Evolutionary conservation across 2,888 invertebrate genomes (phyloP).

Genomic region (Syritta pipiens): DNA sequence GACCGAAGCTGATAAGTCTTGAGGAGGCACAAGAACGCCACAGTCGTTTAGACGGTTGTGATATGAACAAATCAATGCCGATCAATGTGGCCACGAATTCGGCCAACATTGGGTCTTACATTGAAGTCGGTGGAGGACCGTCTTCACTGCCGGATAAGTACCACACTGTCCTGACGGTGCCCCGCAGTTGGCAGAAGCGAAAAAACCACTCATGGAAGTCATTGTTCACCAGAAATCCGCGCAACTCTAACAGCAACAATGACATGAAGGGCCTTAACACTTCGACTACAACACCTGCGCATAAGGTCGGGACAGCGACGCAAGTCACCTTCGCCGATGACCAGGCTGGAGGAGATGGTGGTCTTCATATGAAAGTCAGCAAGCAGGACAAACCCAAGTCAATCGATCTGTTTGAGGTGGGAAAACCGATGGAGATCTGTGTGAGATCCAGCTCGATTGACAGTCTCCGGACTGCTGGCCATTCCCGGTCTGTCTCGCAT

Average conservation of each 20-base stretch:
- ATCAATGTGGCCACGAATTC: slow-evolving; percentile 76
- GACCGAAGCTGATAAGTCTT: slow-evolving; percentile 93
- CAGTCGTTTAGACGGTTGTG: slow-evolving; percentile 79
- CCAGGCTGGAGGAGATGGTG: slow-evolving; percentile 51
- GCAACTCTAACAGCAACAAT: slow-evolving; percentile 75
- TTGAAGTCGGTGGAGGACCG: slow-evolving; percentile 89
- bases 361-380: slow-evolving; percentile 70
- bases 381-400: slow-evolving; percentile 78
- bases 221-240: slow-evolving; percentile 78
- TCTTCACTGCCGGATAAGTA: slow-evolving; percentile 87
- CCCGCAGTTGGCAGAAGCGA: slow-evolving; percentile 81
- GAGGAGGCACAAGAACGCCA: slow-evolving; percentile 90
- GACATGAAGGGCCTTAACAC: slow-evolving; percentile 71
- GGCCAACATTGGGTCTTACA: slow-evolving; percentile 81
- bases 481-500: slow-evolving; percentile 89
- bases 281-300: slow-evolving; percentile 66
- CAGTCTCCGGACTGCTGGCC: slow-evolving; percentile 79
- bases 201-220: slow-evolving; percentile 80
- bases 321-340: slow-evolving; percentile 77
- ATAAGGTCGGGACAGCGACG: slow-evolving; percentile 70
- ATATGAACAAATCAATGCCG: slow-evolving; percentile 78
- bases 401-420: slow-evolving; percentile 77
- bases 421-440: slow-evolving; percentile 78
- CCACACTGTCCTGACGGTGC: slow-evolving; percentile 95
- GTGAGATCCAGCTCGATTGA: slow-evolving; percentile 79